A percentile compares a stretch with the other conserved stretches of the same genome.
Conservation (phyloP, 2,888 invertebrate genomes). For the Hirtodrosophila cameraria region DNA sequence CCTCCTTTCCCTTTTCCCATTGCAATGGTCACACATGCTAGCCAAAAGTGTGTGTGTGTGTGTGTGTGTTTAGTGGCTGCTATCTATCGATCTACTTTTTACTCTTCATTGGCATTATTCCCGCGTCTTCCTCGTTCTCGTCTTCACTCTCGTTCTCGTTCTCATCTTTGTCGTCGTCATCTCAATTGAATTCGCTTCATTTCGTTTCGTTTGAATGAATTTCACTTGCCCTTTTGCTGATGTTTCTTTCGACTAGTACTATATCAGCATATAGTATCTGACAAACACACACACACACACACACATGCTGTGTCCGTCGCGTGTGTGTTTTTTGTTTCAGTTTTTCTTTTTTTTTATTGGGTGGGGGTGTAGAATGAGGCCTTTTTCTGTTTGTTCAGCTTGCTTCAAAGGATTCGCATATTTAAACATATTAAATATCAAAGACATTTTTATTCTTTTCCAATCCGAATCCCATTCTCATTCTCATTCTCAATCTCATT, state of each 20-base stretch:
- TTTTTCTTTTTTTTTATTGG: conserved; percentile 16
- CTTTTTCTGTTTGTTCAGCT: conserved; percentile 31
- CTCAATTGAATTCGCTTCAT: conserved; percentile 81
- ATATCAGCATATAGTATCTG: conserved; percentile 57
- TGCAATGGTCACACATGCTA: conserved; percentile 60
- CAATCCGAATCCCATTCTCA: conserved; percentile 12
- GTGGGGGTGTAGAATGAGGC: not conserved
- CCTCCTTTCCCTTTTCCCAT: not conserved
- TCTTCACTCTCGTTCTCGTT: conserved; percentile 15
- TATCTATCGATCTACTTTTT: conserved; percentile 81
- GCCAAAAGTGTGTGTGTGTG: conserved; percentile 41
- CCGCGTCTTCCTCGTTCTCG: conserved; percentile 31
- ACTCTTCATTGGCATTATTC: conserved; percentile 80
- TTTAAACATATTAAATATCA: conserved; percentile 79
- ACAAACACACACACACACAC: conserved; percentile 20
- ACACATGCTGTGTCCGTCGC: conserved; percentile 37
- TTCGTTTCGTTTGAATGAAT: conserved; percentile 81
- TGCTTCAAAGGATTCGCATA: conserved; percentile 78
- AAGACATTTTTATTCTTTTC: conserved; percentile 64
- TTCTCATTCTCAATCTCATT: conserved; percentile 35
- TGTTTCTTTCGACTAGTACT: conserved; percentile 59
- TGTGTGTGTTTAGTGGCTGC: conserved; percentile 51
- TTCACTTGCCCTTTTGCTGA: conserved; percentile 71
- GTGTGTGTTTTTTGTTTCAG: conserved; percentile 43
- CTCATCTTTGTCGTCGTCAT: conserved; percentile 55